A percentile compares a stretch with the other conserved stretches of the same genome.
phyloP scores from a whole-genome alignment of 64 coral and sea anemone genomes.

The Orbicella faveolata region DNA sequence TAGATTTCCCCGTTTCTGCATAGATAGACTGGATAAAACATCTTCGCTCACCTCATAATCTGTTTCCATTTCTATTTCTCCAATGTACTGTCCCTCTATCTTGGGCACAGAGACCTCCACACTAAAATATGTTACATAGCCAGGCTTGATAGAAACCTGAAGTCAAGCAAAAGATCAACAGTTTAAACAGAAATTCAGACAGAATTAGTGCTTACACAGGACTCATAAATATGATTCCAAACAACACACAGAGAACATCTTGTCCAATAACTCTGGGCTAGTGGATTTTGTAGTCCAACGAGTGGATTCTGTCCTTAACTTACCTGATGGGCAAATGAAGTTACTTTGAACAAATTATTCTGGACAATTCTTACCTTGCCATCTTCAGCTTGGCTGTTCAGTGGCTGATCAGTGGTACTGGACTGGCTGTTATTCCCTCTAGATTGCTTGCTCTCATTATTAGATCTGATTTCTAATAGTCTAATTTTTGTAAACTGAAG shows the following conservation, averaged over 20 bases:
- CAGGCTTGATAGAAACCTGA: constrained; percentile 78
- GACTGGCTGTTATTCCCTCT: constrained; percentile 5
- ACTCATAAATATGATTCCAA: not conserved
- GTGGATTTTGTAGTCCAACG: no score
- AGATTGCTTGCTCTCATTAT: constrained; percentile 28
- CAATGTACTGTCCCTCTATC: constrained; percentile 76
- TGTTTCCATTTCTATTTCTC: constrained; percentile 88
- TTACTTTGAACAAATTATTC: no score
- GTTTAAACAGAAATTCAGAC: not conserved
- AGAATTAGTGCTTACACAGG: not conserved
- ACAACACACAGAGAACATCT: not conserved
- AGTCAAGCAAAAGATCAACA: not conserved
- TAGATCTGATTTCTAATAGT: constrained; percentile 48
- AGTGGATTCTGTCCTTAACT: no score
- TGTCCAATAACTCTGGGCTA: not conserved
- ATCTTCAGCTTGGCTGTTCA: not conserved
- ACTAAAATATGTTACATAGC: constrained; percentile 67
- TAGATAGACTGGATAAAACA: not conserved
- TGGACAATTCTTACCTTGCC: not conserved
- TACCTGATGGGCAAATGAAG: no score
- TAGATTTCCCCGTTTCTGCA: not conserved
- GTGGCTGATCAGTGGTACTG: not conserved
- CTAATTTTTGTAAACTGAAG: constrained; percentile 61
- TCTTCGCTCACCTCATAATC: constrained; percentile 77
- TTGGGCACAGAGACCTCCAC: constrained; percentile 76